Evolutionary conservation across 1,140 invertebrate species (phyloP), one percentile per base, ranked within the genome.

Genomic region (Drosophila subobscura): DNA sequence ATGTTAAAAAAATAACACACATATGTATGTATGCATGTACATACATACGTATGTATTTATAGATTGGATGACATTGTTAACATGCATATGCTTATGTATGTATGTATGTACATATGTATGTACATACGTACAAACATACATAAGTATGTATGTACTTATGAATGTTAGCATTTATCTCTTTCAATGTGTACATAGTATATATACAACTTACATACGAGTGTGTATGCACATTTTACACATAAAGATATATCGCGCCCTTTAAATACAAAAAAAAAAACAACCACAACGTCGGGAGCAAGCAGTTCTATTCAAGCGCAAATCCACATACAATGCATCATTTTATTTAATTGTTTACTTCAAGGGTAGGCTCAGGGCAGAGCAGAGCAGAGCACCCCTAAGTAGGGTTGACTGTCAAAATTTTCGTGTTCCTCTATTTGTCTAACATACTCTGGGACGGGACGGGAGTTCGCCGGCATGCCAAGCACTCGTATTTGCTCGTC

Each of bases 261-360:
- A 27, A 54, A 20, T 20, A 20, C 1, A 20, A 37, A 37, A 37
- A 12, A 37, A 37, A 23, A 12, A 61, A 51, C n/a, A 61, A 56
- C 46, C 20, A 72, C 74, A 66, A 65, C 25, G 40, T 25, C 59
- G 23, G 40, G 44, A 61, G 33, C 49, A 72, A 61, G 54, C 60
- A 76, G 42, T 56, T 67, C 51, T 71, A 72, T 72, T 77, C 66
- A 71, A 47, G 50, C 46, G 16, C 50, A 77, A 77, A 77, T 77
- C 57, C 58, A 55, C 59, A 71, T 23, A 77, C 78, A 81, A 81
- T 56, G 73, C 68, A 73, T 59, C 20, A 49, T 67, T 67, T 77
- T 33, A 68, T 51, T 73, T 72, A 72, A 77, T 81, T 81, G 73
- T 81, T 73, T 74, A 37, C 29, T 61, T 60, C 56, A 61, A 77